Evolutionary conservation across 2,797 vertebrate genomes (phyloP), one percentile per base, ranked within the genome.

Genomic region (Pantherophis alleghaniensis): DNA sequence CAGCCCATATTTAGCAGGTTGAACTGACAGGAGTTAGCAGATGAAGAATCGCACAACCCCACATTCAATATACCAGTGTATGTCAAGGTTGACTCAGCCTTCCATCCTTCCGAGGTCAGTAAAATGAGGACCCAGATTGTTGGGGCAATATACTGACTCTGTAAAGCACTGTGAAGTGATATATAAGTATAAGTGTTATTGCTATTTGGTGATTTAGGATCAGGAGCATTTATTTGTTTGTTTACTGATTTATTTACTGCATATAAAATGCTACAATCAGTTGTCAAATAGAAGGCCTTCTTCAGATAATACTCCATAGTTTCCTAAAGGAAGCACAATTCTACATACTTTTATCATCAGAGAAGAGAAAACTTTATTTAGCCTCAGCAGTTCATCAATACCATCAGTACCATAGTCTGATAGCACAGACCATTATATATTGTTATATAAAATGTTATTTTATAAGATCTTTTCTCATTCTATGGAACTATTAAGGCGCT

Each of bases 1-100:
- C 93, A 55, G 63, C 86, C 91, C 91, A 88, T 59, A 3, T 47
- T 53, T 91, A 92, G 90, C 93, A 51, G 91, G 47, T 42, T 92
- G 74, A 93, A 79, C n/a, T 61, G 57, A 95, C 92, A 0, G 0
- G 47, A 90, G 92, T 95, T 94, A 26, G 83, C 89, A 60, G 66
- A 87, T 18, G 22, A 37, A 60, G n/a, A 56, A 47, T 57, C n/a
- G 26, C 57, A 24, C 47, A 37, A 63, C 13, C 86, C 60, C 74
- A 66, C 88, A 83, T 20, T 0, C 37, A 14, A 6, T 88, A 92
- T 94, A 91, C n/a, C n/a, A 9, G 24, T 20, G 5, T 32, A 66
- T 74, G 37, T 53, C 56, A 57, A 18, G 56, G 16, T 57, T 57
- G 56, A 57, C 56, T 57, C 56, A 57, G 5, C 56, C 13, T 18